Conservation (phyloP, 2,113 vertebrate genomes). For the Bucco capensis region DNA sequence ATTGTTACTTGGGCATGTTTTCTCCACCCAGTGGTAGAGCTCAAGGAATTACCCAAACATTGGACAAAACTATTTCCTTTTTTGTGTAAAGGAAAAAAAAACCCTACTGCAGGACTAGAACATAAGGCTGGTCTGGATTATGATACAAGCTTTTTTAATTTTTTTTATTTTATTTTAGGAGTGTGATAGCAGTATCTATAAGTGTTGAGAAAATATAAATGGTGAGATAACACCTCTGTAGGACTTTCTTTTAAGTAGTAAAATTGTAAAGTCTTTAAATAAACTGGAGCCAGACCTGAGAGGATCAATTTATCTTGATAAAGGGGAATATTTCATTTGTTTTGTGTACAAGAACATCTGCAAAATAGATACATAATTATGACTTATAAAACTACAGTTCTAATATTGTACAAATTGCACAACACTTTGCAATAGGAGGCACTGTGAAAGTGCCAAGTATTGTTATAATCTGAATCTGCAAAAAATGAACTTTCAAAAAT, state of each 20-base stretch:
- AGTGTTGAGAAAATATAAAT: slow-evolving; percentile 86
- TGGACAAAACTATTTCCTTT: neutral
- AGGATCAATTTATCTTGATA: slow-evolving; percentile 69
- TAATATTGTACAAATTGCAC: neutral
- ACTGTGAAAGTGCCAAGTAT: neutral
- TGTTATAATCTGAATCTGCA: slow-evolving; percentile 14
- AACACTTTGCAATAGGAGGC: neutral
- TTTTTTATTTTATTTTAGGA: slow-evolving; percentile 77
- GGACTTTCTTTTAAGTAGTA: slow-evolving; percentile 80
- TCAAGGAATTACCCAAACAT: slow-evolving; percentile 9
- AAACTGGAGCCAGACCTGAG: slow-evolving; percentile 66
- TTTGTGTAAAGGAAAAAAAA: neutral
- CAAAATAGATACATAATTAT: neutral
- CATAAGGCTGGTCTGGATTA: slow-evolving; percentile 55
- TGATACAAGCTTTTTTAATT: slow-evolving; percentile 65
- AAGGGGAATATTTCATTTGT: slow-evolving; percentile 55
- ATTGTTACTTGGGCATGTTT: neutral
- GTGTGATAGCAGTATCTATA: slow-evolving; percentile 84
- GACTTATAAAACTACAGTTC: neutral
- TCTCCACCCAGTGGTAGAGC: neutral
- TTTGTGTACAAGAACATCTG: slow-evolving; percentile 59
- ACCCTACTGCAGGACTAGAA: neutral
- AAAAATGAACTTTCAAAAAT: slow-evolving; percentile 1
- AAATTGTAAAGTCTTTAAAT: slow-evolving; percentile 81
- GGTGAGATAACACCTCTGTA: slow-evolving; percentile 85